Conservation (phyloP, 2,888 invertebrate species). For the Pristionchus entomophagus region DNA sequence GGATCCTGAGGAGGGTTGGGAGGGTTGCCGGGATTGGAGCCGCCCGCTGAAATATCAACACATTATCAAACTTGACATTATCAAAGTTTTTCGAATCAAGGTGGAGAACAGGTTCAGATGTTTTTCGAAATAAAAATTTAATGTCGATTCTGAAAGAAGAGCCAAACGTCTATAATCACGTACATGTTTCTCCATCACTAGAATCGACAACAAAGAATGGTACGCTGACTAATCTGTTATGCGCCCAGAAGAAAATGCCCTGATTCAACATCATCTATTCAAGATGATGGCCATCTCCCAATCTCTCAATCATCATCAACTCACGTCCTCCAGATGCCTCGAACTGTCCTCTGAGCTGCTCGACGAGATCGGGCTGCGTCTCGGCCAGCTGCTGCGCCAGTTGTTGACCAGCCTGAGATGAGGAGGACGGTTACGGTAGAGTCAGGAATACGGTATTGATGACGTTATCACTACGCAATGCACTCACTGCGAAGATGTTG, state of each 20-base stretch:
- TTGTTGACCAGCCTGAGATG: conserved; percentile 66
- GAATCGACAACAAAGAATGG: no score
- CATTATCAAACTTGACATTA: neutral
- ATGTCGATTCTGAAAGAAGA: no score
- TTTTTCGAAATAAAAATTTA: no score
- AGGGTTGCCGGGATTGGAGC: neutral
- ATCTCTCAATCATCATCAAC: neutral
- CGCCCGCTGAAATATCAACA: neutral
- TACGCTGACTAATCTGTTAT: no score
- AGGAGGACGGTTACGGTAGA: conserved; percentile 69
- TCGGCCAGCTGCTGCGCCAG: conserved; percentile 69
- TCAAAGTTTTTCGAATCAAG: neutral
- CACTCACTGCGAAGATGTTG: conserved; percentile 39
- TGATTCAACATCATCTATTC: no score
- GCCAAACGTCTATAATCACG: no score
- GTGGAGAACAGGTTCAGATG: neutral
- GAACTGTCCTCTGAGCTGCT: conserved; percentile 83
- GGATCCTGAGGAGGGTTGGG: conserved; percentile 18
- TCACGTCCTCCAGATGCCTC: conserved; percentile 49
- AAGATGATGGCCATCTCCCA: no score
- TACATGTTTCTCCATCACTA: no score
- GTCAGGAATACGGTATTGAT: conserved; percentile 77
- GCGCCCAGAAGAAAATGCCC: no score
- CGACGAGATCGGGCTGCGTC: conserved; percentile 87
- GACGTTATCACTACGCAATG: neutral